Evolutionary conservation across 2,888 invertebrate species (phyloP).

Genomic region (Papilio protenor): DNA sequence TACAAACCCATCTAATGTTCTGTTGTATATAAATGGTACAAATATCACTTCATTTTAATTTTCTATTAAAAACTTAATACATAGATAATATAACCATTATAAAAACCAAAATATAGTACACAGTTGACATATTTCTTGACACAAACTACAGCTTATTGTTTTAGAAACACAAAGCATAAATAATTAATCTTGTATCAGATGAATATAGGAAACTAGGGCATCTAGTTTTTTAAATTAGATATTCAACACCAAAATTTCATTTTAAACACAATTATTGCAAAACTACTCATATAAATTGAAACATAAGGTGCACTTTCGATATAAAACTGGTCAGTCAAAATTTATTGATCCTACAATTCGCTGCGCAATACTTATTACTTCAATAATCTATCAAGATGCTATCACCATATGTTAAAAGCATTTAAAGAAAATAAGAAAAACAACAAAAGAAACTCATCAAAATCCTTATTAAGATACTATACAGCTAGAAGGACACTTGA

Average conservation of each 20-base stretch:
- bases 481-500: neutral
- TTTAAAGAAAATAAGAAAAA: neutral
- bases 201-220: neutral
- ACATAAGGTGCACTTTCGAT: neutral
- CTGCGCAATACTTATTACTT: constrained; percentile 4
- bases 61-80: too few species aligned
- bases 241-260: neutral
- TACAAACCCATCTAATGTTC: too few species aligned
- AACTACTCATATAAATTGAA: neutral
- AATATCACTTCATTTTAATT: too few species aligned
- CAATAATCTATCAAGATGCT: constrained; percentile 1
- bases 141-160: too few species aligned
- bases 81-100: too few species aligned
- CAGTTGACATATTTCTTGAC: too few species aligned
- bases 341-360: constrained; percentile 14
- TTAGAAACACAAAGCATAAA: too few species aligned
- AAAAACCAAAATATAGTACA: too few species aligned
- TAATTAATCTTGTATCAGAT: too few species aligned
- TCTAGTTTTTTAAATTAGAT: neutral
- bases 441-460: neutral
- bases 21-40: too few species aligned
- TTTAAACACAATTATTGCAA: neutral
- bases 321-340: neutral
- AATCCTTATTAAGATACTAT: neutral
- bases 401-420: neutral